Evolutionary conservation across 2,113 vertebrate species (phyloP), one percentile per base, ranked within the genome.

Genomic region (Melanerpes aurifrons): DNA sequence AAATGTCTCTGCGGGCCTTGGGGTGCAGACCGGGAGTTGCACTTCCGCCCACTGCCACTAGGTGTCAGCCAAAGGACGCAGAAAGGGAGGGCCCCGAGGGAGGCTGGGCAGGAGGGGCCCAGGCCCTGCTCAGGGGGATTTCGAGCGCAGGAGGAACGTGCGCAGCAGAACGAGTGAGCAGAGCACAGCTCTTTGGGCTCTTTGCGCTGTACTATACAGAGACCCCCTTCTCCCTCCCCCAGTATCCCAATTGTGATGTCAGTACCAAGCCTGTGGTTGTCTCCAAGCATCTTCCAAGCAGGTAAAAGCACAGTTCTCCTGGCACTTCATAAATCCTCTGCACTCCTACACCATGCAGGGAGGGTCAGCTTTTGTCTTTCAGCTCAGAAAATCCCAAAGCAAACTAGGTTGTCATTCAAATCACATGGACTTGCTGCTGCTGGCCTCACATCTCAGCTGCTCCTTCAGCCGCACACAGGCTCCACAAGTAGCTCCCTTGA

Each of bases 11-110:
- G 40, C 22, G 24, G 3, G 31, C 12, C 26, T 29, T 13, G 22
- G 50, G 6, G 50, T 50, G 12, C 50, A 53, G 50, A 10, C 12
- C 37, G 6, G 28, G 29, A 43, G 3, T 56, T 64, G 89, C 69
- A 56, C 74, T 87, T 95, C 61, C n/a, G 57, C 2, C 32, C 24
- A 5, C 3, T 4, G 28, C 93, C 98, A 96, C 97, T 97, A 98
- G 98, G 88, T 97, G 98, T 96, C 97, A 79, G 93, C 79, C n/a
- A 76, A 92, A 94, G 96, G 88, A 97, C 15, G 96, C 81, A 35
- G 73, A 96, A 96, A n/a, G n/a, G 4, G 4, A 14, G 21, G 56
- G 40, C 40, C 35, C 64, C 2, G 66, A 7, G 50, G 22, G 37
- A 10, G 7, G 0, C 35, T 8, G 7, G 16, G 8, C 3, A 15